Conservation (phyloP, 1,140 invertebrate genomes). For the Calephelis virginiensis region DNA sequence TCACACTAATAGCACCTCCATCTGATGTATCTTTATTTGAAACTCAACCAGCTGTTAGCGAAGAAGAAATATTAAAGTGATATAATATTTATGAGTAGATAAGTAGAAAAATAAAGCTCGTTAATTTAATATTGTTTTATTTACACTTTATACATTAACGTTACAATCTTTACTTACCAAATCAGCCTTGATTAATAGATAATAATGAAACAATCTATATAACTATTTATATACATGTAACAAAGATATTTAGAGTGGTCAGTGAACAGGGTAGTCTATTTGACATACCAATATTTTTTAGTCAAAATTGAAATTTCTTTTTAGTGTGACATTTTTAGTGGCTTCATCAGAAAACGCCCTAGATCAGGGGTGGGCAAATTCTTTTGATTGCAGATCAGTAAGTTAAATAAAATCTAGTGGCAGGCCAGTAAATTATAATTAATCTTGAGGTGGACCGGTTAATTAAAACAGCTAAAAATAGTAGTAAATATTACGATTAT, state of each 20-base stretch:
- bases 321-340: too few species aligned
- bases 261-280: too few species aligned
- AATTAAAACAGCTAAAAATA: too few species aligned
- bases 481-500: too few species aligned
- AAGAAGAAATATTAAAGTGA: constrained; percentile 27
- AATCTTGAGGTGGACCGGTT: too few species aligned
- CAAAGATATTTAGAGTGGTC: too few species aligned
- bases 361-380: too few species aligned
- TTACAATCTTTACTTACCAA: constrained; percentile 10
- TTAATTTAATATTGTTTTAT: constrained; percentile 19
- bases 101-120: constrained; percentile 18
- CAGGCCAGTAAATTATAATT: too few species aligned
- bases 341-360: too few species aligned
- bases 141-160: constrained; percentile 15
- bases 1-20: constrained; percentile 80
- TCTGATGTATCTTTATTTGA: constrained; percentile 56
- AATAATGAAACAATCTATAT: constrained; percentile 13
- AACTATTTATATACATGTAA: neutral
- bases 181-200: constrained; percentile 14
- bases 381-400: too few species aligned
- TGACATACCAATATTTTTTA: neutral
- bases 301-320: too few species aligned
- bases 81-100: constrained; percentile 13
- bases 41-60: constrained; percentile 42
- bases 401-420: too few species aligned